Percentiles rank a stretch among this genome's conserved stretches.
These are phyloP conservation scores for Tychaedon coryphoeus DNA, from an alignment of 2,113 vertebrate species.

Conservation along the genomic window DNA sequence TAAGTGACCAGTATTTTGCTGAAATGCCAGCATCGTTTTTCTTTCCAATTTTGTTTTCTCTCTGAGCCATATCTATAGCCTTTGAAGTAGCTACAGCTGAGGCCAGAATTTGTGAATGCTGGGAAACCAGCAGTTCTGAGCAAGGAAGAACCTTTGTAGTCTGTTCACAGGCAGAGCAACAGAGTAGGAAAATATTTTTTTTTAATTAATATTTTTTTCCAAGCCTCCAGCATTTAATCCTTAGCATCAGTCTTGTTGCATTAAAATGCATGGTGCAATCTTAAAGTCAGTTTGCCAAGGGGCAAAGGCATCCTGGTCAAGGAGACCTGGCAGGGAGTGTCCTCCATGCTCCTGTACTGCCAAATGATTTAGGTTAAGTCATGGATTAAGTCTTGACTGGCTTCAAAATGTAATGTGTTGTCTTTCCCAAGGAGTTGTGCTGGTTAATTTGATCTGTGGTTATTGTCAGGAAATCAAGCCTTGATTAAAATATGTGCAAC, in stretches of 20 bases:
- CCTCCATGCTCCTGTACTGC: not conserved
- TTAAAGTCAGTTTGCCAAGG: not conserved
- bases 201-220: conserved; percentile 9
- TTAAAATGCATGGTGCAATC: not conserved
- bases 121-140: conserved; percentile 46
- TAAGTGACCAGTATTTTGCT: not conserved
- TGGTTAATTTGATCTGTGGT: not conserved
- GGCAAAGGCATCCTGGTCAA: not conserved
- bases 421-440: not conserved
- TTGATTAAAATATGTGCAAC: accelerated
- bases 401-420: not conserved
- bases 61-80: conserved; percentile 22
- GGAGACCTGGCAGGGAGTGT: not conserved
- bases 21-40: not conserved
- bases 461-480: not conserved
- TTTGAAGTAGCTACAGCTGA: conserved; percentile 51
- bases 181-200: not conserved
- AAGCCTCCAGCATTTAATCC: conserved; percentile 4
- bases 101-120: conserved; percentile 25
- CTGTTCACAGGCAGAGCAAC: not conserved
- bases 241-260: not conserved
- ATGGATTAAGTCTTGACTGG: not conserved
- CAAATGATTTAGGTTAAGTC: not conserved
- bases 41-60: conserved; percentile 27
- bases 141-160: conserved; percentile 43